Evolutionary conservation across 1,140 invertebrate genomes (phyloP).

Genomic region (Littorina saxatilis): DNA sequence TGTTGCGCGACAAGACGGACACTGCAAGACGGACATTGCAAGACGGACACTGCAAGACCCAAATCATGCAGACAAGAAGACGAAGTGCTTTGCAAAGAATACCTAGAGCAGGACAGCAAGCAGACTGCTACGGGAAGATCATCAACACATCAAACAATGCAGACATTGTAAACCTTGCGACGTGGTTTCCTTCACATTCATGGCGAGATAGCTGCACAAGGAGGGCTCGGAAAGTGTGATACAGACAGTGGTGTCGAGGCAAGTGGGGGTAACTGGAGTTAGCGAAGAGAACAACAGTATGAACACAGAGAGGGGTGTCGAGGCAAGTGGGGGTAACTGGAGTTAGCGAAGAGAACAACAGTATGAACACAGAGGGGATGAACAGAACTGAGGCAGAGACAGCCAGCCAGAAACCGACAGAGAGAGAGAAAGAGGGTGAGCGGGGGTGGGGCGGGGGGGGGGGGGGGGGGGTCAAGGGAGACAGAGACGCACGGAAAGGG

Average conservation of each 20-base stretch:
- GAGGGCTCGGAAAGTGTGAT: too few species aligned
- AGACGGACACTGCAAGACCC: too few species aligned
- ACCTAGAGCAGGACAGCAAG: too few species aligned
- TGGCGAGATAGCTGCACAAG: too few species aligned
- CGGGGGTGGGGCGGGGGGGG: background rate
- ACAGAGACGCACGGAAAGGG: background rate
- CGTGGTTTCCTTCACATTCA: too few species aligned
- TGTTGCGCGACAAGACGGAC: too few species aligned
- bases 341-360: background rate
- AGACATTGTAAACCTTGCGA: too few species aligned
- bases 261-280: background rate
- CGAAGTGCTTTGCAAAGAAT: too few species aligned
- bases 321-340: background rate
- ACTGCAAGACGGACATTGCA: too few species aligned
- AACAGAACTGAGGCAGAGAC: background rate
- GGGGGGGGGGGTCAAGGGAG: background rate
- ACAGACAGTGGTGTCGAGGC: background rate
- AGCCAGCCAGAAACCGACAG: background rate
- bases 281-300: background rate
- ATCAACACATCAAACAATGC: too few species aligned
- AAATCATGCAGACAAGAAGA: too few species aligned
- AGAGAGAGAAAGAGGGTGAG: background rate
- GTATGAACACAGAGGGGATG: background rate
- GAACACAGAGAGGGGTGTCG: background rate
- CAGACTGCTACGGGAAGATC: too few species aligned